phyloP scores from a whole-genome alignment of 1,140 invertebrate species.

The Euwallacea similis region DNA sequence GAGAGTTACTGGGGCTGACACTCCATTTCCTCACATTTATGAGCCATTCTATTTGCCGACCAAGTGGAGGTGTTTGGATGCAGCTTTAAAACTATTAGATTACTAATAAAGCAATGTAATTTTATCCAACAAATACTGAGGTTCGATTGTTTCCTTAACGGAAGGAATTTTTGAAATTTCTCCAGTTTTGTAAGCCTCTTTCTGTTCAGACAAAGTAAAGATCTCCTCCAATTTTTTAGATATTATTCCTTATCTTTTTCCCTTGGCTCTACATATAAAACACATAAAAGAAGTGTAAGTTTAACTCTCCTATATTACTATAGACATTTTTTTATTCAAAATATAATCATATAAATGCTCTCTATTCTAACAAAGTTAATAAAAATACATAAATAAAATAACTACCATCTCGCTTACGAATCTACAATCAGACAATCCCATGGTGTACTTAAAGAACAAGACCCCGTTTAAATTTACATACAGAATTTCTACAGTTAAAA shows the following conservation, averaged over 20 bases:
- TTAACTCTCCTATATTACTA: conserved; percentile 13
- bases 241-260: no score
- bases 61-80: conserved; percentile 88
- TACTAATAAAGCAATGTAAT: conserved; percentile 58
- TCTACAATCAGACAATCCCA: neutral
- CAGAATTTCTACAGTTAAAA: neutral
- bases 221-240: neutral
- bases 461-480: neutral
- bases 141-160: neutral
- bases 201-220: neutral
- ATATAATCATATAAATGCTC: conserved; percentile 43
- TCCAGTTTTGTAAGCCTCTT: neutral
- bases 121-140: neutral
- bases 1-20: conserved; percentile 95
- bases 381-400: conserved; percentile 39
- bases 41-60: conserved; percentile 96
- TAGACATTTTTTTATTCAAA: conserved; percentile 42
- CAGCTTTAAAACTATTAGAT: conserved; percentile 73
- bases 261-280: no score
- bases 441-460: neutral
- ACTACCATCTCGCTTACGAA: conserved; percentile 1
- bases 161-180: neutral
- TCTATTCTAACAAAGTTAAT: conserved; percentile 40
- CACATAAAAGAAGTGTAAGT: neutral
- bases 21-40: conserved; percentile 94